Percentiles rank a stretch among this genome's conserved stretches.
Evolutionary conservation across 2,113 vertebrate genomes (phyloP).

Genomic region (Trogon surrucura): DNA sequence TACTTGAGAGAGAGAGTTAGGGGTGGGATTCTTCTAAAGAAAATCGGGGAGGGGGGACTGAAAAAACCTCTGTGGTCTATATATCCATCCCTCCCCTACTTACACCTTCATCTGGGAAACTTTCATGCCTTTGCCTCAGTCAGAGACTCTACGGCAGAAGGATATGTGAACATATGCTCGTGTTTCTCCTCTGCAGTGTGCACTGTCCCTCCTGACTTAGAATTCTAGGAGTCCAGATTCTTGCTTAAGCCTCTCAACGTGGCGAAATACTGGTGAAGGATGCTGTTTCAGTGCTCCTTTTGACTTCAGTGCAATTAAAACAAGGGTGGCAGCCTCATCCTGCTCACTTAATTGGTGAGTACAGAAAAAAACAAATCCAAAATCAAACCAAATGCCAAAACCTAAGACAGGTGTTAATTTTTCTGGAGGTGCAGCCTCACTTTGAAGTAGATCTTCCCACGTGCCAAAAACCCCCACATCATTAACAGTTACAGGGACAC

Average conservation of each 20-base stretch:
- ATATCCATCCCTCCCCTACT: not conserved
- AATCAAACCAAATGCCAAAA: not conserved
- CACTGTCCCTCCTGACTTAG: not conserved
- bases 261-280: not conserved
- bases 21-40: not conserved
- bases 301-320: not conserved
- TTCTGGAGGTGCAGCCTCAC: not conserved
- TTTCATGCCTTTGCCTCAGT: not conserved
- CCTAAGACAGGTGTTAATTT: not conserved
- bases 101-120: not conserved
- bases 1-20: rapidly evolving
- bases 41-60: not conserved
- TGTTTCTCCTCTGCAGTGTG: not conserved
- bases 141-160: not conserved
- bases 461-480: not conserved
- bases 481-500: not conserved
- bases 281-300: not conserved
- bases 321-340: not conserved
- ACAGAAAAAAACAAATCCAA: not conserved
- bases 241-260: not conserved
- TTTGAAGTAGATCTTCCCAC: not conserved
- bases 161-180: not conserved
- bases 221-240: not conserved
- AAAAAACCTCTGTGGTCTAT: not conserved
- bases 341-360: not conserved